These are phyloP conservation scores for Paracanthobrama guichenoti DNA, from an alignment of 2,113 vertebrate genomes.

Conservation along the genomic window DNA sequence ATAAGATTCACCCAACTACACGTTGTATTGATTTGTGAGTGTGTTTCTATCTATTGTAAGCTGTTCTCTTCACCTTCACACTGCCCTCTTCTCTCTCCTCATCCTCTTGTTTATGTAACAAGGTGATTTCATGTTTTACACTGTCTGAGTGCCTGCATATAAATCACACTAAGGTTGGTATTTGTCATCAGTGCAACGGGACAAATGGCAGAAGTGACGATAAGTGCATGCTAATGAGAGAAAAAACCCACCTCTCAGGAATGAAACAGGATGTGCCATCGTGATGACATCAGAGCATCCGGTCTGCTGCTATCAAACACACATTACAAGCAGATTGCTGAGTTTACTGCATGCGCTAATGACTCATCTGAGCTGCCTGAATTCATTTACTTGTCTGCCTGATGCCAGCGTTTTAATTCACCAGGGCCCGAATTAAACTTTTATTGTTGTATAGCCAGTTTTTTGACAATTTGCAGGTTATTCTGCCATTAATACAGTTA, in stretches of 20 bases:
- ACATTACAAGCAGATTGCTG: neutral
- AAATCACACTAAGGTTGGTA: neutral
- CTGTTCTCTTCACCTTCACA: conserved; percentile 1
- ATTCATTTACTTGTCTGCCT: neutral
- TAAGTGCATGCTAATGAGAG: neutral
- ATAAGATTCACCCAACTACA: neutral
- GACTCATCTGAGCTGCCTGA: neutral
- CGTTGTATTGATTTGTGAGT: neutral
- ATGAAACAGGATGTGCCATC: neutral
- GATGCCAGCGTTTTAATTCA: neutral
- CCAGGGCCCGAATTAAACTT: neutral
- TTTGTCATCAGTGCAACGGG: neutral
- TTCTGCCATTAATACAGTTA: neutral
- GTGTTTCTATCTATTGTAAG: neutral
- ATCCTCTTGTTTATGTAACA: neutral
- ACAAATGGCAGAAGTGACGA: conserved; percentile 11
- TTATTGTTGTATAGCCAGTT: neutral
- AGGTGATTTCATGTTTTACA: neutral
- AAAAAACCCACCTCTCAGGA: neutral
- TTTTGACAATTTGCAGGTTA: neutral
- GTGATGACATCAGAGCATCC: neutral
- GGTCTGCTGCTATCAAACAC: neutral
- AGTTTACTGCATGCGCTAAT: too few species aligned
- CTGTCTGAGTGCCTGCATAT: neutral
- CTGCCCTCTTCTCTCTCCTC: neutral